Conservation (phyloP, 92 coral and sea anemone genomes). For the Blastomussa wellsi region DNA sequence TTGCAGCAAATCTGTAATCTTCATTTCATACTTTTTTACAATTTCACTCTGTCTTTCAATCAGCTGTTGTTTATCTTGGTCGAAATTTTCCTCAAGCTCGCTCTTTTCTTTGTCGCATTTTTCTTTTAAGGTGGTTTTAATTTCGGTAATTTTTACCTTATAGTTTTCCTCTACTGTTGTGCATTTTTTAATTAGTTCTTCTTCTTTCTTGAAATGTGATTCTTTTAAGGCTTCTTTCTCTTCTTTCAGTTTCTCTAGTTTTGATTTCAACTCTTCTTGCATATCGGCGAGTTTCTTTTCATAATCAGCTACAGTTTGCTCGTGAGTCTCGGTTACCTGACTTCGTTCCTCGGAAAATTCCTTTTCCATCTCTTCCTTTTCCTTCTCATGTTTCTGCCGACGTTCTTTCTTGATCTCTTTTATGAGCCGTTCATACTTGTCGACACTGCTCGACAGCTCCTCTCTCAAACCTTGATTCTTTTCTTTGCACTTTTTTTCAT, state of each 20-base stretch:
- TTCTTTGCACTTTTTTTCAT: slow-evolving; percentile 34
- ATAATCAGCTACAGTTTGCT: slow-evolving; percentile 21
- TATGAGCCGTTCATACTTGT: slow-evolving; percentile 40
- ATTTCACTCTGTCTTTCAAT: slow-evolving; percentile 33
- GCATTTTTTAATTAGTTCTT: slow-evolving; percentile 15
- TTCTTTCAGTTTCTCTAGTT: slow-evolving; percentile 38
- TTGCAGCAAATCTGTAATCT: slow-evolving; percentile 44
- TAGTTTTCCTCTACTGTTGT: slow-evolving; percentile 18
- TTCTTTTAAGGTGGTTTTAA: slow-evolving; percentile 36
- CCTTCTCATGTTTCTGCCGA: slow-evolving; percentile 37
- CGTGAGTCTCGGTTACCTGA: slow-evolving; percentile 23
- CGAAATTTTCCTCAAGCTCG: slow-evolving; percentile 41
- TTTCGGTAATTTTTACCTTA: slow-evolving; percentile 20
- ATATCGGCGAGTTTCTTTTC: slow-evolving; percentile 35
- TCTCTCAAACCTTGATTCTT: slow-evolving; percentile 38
- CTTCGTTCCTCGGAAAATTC: slow-evolving; percentile 29
- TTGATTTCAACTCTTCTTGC: slow-evolving; percentile 42
- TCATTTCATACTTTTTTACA: slow-evolving; percentile 39
- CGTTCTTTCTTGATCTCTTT: slow-evolving; percentile 40
- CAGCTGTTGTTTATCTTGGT: slow-evolving; percentile 45
- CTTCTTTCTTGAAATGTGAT: slow-evolving; percentile 13
- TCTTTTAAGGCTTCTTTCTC: slow-evolving; percentile 29
- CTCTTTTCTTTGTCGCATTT: slow-evolving; percentile 35
- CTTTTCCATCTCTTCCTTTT: slow-evolving; percentile 35
- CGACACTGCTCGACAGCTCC: slow-evolving; percentile 23